These are phyloP conservation scores for Gibbula magus DNA, from an alignment of 2,888 invertebrate species.

Conservation along the genomic window DNA sequence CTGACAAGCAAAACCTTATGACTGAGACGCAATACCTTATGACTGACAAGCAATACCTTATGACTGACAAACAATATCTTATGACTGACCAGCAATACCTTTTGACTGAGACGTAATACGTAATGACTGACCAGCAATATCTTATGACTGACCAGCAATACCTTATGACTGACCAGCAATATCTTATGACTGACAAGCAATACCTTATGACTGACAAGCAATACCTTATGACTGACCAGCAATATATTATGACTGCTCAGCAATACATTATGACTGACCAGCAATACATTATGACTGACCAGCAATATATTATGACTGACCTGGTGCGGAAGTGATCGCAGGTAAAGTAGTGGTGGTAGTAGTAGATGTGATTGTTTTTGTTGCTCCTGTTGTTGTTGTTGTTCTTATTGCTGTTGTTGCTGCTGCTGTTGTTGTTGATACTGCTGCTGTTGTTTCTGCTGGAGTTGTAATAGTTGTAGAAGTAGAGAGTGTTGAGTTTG, in stretches of 20 bases:
- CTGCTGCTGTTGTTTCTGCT: not conserved
- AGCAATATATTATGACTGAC: not conserved
- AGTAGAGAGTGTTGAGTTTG: no score
- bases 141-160: no score
- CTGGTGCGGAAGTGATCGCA: not conserved
- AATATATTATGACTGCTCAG: no score
- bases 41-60: no score
- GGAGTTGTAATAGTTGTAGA: not conserved
- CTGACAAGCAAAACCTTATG: no score
- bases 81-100: no score
- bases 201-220: no score
- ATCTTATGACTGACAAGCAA: not conserved
- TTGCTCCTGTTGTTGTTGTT: not conserved
- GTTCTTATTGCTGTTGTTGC: not conserved
- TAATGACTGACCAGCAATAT: no score
- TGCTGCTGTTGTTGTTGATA: not conserved
- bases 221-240: no score
- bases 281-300: not conserved
- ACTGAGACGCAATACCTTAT: no score
- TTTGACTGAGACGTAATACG: no score
- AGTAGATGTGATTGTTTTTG: not conserved
- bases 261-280: not conserved
- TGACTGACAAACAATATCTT: no score
- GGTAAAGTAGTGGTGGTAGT: not conserved
- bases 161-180: not conserved